Conservation (phyloP, 2,113 vertebrate species). For the Crotalus tigris region DNA sequence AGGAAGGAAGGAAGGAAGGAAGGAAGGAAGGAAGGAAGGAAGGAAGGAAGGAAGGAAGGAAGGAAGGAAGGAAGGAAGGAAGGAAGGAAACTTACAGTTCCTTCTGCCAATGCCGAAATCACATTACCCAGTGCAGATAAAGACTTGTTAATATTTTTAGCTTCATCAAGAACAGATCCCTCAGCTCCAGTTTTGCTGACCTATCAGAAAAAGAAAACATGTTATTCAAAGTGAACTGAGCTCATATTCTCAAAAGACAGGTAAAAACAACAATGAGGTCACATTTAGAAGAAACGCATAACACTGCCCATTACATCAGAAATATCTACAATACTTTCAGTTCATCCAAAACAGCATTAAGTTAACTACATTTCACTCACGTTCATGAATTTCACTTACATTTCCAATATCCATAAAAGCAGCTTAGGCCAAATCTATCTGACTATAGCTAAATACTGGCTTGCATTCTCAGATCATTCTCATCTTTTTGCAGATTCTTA, state of each 20-base stretch:
- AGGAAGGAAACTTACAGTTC: conserved; percentile 75
- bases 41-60: too few relatives aligned
- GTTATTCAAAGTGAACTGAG: conserved; percentile 32
- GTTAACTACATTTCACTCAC: background rate
- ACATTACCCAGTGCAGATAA: conserved; percentile 95
- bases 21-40: background rate
- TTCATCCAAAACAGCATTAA: background rate
- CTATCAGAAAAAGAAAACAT: conserved; percentile 67
- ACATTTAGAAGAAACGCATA: background rate
- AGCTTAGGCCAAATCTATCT: background rate
- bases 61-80: too few relatives aligned
- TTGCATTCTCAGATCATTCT: background rate
- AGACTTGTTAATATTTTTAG: conserved; percentile 99
- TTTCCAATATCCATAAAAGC: background rate
- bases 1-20: background rate
- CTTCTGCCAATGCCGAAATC: conserved; percentile 94
- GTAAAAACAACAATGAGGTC: background rate
- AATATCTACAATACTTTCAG: background rate
- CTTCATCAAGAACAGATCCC: conserved; percentile 93
- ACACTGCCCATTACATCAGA: background rate
- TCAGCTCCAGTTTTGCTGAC: conserved; percentile 98
- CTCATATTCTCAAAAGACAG: background rate
- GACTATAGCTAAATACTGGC: background rate
- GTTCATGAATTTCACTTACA: background rate
- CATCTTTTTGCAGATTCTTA: background rate